Conservation (phyloP, 2,888 invertebrate species). For the Heliconius charithonia region DNA sequence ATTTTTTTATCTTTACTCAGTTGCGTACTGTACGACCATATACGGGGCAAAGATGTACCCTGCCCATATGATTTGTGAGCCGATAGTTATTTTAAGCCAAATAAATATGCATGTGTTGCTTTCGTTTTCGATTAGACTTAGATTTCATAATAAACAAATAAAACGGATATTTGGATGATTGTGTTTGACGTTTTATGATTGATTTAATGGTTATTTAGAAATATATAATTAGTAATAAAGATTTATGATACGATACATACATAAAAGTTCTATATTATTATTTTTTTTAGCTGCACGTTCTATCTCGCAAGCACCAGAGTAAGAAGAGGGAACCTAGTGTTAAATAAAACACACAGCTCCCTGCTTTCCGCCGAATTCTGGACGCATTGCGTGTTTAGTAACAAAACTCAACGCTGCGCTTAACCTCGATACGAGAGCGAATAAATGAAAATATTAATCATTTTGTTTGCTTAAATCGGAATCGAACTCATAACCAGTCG, state of each 20-base stretch:
- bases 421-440: no score
- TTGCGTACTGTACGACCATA: constrained; percentile 42
- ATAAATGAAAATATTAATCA: no score
- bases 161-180: constrained; percentile 68
- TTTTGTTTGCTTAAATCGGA: no score
- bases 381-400: no score
- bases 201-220: constrained; percentile 67
- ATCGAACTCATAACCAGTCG: no score
- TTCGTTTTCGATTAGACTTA: constrained; percentile 70
- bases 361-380: no score
- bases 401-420: no score
- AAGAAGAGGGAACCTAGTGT: no score
- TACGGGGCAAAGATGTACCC: constrained; percentile 60
- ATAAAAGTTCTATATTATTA: background rate
- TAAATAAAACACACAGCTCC: no score
- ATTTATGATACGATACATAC: background rate
- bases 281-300: no score
- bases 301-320: no score
- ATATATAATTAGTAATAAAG: constrained; percentile 28
- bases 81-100: constrained; percentile 78
- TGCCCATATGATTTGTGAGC: constrained; percentile 71
- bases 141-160: constrained; percentile 72
- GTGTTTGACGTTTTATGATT: constrained; percentile 68
- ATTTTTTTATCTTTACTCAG: constrained; percentile 41
- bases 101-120: constrained; percentile 71